phyloP scores from a whole-genome alignment of 2,888 invertebrate genomes.

The Acanthococcus lagerstroemiae region DNA sequence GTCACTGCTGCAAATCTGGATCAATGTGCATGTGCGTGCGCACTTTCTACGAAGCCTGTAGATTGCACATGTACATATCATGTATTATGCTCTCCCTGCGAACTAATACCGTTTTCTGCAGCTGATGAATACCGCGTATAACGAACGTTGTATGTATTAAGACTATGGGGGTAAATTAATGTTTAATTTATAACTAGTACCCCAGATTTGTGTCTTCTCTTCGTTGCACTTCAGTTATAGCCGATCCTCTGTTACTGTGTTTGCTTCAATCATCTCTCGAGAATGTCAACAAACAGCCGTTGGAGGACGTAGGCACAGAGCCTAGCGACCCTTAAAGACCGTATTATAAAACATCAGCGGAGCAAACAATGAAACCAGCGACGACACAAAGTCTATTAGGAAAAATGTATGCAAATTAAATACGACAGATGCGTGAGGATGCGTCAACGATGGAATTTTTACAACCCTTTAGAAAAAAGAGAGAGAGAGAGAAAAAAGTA shows the following conservation, averaged over 20 bases:
- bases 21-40: too few relatives aligned
- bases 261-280: not conserved
- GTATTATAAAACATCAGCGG: not conserved
- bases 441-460: not conserved
- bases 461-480: not conserved
- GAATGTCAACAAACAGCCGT: not conserved
- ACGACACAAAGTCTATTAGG: not conserved
- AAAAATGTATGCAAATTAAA: not conserved
- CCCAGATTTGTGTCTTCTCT: too few relatives aligned
- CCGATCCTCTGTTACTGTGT: not conserved
- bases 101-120: too few relatives aligned
- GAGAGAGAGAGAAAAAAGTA: too few relatives aligned
- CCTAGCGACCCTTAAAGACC: not conserved
- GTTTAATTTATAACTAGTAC: too few relatives aligned
- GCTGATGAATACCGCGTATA: too few relatives aligned
- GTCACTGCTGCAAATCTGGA: too few relatives aligned
- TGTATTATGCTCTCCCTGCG: too few relatives aligned
- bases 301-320: not conserved
- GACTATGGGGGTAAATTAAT: too few relatives aligned
- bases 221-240: not conserved
- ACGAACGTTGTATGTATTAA: too few relatives aligned
- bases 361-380: not conserved
- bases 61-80: too few relatives aligned
- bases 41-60: too few relatives aligned
- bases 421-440: not conserved